Base-by-base conservation (phyloP, 2,888 invertebrate species). In the Caradrina clavipalpis region DNA sequence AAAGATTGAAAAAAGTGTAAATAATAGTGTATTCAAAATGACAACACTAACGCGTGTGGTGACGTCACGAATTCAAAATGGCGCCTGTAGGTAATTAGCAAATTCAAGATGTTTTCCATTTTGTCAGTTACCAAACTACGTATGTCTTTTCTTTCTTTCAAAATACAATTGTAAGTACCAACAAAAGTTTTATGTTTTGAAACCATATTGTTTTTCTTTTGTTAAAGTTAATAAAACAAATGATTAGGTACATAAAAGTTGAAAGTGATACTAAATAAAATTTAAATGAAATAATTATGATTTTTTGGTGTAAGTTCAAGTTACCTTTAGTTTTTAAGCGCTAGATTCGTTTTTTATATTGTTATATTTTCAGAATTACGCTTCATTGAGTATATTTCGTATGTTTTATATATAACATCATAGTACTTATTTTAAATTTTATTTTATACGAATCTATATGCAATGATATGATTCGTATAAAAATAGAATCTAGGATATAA, bases 1-100 rank as follows among this genome's bases (percentile, higher is more conserved):
- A 39, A 39, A 35, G 35, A 35, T 42, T 45, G 11, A 39, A 8
- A 39, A 35, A 21, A 26, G 11, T 75, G 80, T 80, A 80, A 67
- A 80, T 75, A 80, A 6, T 54, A 80, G 42, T 17, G 22, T 60
- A 57, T 57, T 60, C 7, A n/a, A 59, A 21, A 17, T 1, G 49
- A 35, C 81, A 63, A 59, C 8, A 45, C 42, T 73, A 35, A 7
- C n/a, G 31, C 17, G 6, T 15, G 45, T 6, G 45, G 5, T 11
- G 47, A 3, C 39, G 35, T 42, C 45, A 59, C 21, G 13, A 42
- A 53, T 49, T 35, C 17, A 22, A 76, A 80, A 78, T 59, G 60
- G 59, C 56, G 42, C 47, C 6, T 56, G 80, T 59, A 64, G 50
- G 55, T 76, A 45, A 49, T 49, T 39, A 13, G 7, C 3, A 39